Evolutionary conservation across 2,113 vertebrate genomes (phyloP).

Genomic region (Percopsis transmontana): DNA sequence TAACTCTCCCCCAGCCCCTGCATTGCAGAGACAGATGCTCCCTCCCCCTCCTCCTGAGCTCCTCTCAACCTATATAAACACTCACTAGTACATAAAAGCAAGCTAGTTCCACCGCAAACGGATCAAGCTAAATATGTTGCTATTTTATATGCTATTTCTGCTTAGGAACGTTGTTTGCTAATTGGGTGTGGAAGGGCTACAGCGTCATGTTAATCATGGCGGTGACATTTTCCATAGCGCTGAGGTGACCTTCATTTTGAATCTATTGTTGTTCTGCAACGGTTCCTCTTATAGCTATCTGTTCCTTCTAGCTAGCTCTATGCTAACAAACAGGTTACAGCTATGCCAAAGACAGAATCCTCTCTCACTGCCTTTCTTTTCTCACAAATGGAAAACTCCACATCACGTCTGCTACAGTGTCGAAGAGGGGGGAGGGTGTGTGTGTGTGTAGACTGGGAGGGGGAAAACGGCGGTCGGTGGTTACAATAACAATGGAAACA

Average conservation of each 20-base stretch:
- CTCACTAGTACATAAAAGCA: conserved; percentile 1
- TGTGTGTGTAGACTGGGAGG: conserved; percentile 1
- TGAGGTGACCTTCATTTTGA: conserved; percentile 37
- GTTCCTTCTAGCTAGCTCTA: conserved; percentile 16
- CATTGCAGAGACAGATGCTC: conserved; percentile 68
- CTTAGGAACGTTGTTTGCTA: neutral
- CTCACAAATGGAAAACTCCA: conserved; percentile 38
- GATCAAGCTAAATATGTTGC: conserved; percentile 2
- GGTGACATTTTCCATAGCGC: conserved; percentile 1
- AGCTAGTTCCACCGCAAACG: neutral
- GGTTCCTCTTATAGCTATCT: neutral
- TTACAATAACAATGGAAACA: conserved; percentile 68
- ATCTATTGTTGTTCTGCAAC: conserved; percentile 11
- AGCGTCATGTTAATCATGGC: neutral
- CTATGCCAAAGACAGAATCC: conserved; percentile 3
- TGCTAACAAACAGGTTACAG: conserved; percentile 29
- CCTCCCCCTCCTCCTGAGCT: conserved; percentile 46
- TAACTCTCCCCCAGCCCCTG: conserved; percentile 70
- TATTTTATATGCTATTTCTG: neutral
- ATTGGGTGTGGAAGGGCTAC: neutral
- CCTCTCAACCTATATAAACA: conserved; percentile 46
- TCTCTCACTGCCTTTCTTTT: conserved; percentile 22
- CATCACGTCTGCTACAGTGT: conserved; percentile 29
- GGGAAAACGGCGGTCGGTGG: conserved; percentile 16
- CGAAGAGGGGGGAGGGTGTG: conserved; percentile 10